Evolutionary conservation across 2,113 vertebrate genomes (phyloP).

Genomic region (Osmerus mordax): DNA sequence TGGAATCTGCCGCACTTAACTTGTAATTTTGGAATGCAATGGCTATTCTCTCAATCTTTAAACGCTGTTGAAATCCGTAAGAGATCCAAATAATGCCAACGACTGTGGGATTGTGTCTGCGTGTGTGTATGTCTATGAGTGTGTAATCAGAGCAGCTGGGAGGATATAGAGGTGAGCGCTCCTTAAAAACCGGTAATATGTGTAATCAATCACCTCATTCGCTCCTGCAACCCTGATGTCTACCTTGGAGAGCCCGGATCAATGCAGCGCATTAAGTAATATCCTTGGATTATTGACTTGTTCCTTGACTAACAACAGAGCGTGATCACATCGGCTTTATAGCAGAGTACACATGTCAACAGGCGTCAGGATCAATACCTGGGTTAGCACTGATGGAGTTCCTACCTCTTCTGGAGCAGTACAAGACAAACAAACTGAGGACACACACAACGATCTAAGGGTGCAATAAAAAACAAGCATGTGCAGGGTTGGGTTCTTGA

Average conservation of each 20-base stretch:
- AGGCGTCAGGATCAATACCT: slow-evolving; percentile 42
- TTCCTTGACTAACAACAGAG: slow-evolving; percentile 47
- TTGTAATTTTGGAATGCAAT: neutral
- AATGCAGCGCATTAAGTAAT: slow-evolving; percentile 55
- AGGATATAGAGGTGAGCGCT: slow-evolving; percentile 7
- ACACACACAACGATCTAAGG: neutral
- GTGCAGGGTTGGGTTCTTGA: no score
- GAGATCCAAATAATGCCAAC: neutral
- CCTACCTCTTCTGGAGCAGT: neutral
- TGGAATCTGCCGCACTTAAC: no score
- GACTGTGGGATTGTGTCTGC: neutral
- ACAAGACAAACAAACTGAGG: neutral
- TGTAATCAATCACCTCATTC: slow-evolving; percentile 10
- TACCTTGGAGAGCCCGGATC: slow-evolving; percentile 34
- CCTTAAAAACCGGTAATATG: slow-evolving; percentile 12
- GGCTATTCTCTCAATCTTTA: neutral
- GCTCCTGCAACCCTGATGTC: slow-evolving; percentile 5
- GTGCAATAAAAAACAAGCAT: no score
- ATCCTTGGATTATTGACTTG: slow-evolving; percentile 55
- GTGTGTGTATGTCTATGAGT: neutral
- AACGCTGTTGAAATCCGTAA: neutral
- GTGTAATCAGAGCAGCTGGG: neutral
- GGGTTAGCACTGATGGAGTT: slow-evolving; percentile 17
- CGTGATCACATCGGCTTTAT: slow-evolving; percentile 7
- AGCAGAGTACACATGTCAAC: slow-evolving; percentile 37